Conservation (phyloP, 2,888 invertebrate species). For the Schizotus pectinicornis region DNA sequence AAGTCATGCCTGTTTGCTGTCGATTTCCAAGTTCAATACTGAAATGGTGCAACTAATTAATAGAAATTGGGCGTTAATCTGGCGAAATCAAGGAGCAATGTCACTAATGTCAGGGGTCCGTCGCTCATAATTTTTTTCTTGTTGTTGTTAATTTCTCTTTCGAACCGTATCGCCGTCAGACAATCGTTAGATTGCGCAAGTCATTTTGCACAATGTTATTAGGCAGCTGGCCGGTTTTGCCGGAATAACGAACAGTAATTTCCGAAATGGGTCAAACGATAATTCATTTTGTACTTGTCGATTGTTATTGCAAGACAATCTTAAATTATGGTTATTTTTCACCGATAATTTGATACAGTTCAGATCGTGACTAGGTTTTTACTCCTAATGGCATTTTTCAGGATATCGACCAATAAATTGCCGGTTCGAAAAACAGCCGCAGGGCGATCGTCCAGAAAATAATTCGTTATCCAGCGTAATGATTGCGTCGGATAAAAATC, state of each 20-base stretch:
- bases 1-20: slow-evolving; percentile 5
- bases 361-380: slow-evolving; percentile 38
- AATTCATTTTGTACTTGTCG: slow-evolving; percentile 33
- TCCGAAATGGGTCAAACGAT: slow-evolving; percentile 32
- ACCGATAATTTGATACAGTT: slow-evolving; percentile 42
- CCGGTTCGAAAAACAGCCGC: background rate
- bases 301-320: slow-evolving; percentile 33
- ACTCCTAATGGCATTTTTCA: slow-evolving; percentile 21
- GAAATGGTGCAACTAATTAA: slow-evolving; percentile 11
- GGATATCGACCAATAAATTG: slow-evolving; percentile 17
- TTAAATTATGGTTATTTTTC: slow-evolving; percentile 41
- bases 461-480: slow-evolving; percentile 1
- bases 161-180: slow-evolving; percentile 4
- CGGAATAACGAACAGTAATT: slow-evolving; percentile 29
- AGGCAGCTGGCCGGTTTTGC: slow-evolving; percentile 15
- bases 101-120: background rate
- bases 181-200: slow-evolving; percentile 22
- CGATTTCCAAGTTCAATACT: slow-evolving; percentile 15
- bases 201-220: slow-evolving; percentile 22
- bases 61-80: background rate
- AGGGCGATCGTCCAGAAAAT: slow-evolving; percentile 13
- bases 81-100: too few species aligned
- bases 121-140: background rate
- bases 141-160: slow-evolving; percentile 12
- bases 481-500: too few species aligned